Conservation (phyloP, 2,113 vertebrate genomes). For the Centrocercus urophasianus region DNA sequence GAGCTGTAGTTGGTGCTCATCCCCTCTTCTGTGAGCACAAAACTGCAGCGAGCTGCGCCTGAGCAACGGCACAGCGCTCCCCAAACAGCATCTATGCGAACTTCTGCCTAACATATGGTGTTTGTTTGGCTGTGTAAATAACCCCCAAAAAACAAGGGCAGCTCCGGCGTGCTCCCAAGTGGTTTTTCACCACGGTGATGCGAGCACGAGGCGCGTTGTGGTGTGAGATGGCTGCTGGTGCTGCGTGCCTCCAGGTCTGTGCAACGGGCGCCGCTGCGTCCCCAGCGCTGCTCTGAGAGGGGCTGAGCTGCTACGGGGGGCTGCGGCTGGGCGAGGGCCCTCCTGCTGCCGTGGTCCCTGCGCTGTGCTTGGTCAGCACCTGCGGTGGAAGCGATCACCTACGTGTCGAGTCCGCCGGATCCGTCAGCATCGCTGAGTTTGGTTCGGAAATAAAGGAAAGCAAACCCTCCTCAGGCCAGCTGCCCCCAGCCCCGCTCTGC, state of each 20-base stretch:
- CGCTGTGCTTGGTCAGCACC: conserved; percentile 1
- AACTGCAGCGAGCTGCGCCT: neutral
- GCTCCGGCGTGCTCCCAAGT: neutral
- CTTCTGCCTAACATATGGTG: conserved; percentile 33
- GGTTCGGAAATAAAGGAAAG: neutral
- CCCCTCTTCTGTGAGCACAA: neutral
- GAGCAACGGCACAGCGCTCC: conserved; percentile 18
- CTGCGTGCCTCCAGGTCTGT: too few relatives aligned
- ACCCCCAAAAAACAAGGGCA: conserved; percentile 32
- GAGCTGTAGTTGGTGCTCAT: neutral
- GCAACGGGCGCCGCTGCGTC: neutral
- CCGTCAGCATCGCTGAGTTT: neutral
- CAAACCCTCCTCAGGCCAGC: too few relatives aligned
- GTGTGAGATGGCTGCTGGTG: neutral
- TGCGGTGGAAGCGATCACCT: neutral
- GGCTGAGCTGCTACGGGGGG: neutral
- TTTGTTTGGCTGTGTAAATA: conserved; percentile 34
- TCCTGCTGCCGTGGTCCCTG: conserved; percentile 38
- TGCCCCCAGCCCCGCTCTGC: too few relatives aligned
- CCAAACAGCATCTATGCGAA: neutral
- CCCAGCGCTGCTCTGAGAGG: neutral
- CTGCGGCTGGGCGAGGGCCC: too few relatives aligned
- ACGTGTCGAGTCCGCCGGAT: neutral
- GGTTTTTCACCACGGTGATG: conserved; percentile 13
- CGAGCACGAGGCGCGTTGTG: neutral